Evolutionary conservation across 2,888 invertebrate species (phyloP).

Genomic region (Patella caerulea): DNA sequence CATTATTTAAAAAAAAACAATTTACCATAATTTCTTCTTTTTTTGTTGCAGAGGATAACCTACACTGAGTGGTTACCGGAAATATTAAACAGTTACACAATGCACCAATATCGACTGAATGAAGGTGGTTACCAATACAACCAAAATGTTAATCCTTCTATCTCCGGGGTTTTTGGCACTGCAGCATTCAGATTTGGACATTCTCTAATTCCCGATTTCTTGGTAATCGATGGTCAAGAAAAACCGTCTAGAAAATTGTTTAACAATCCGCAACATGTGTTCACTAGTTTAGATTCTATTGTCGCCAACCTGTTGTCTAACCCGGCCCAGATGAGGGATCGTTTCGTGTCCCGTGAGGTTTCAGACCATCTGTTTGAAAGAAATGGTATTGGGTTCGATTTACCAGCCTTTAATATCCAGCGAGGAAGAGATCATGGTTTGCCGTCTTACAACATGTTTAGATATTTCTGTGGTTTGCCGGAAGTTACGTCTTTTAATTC

Average conservation of each 20-base stretch:
- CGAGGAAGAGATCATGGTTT: conserved; percentile 21
- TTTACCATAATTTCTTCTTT: not conserved
- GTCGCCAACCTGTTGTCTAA: conserved; percentile 4
- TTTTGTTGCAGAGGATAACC: not conserved
- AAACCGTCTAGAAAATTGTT: conserved; percentile 17
- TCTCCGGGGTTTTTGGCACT: conserved; percentile 24
- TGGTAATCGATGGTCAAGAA: conserved; percentile 9
- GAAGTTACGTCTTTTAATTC: conserved; percentile 10
- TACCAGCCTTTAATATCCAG: conserved; percentile 14
- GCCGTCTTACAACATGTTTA: conserved; percentile 19
- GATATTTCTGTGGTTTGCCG: conserved; percentile 22
- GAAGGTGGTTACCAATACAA: not conserved
- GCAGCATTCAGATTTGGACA: conserved; percentile 31
- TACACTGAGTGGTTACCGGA: not conserved
- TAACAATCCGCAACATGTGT: conserved; percentile 15
- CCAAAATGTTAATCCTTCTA: conserved; percentile 5
- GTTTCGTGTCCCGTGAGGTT: conserved; percentile 1
- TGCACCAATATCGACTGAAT: not conserved
- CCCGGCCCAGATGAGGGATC: conserved; percentile 5
- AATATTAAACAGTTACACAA: not conserved
- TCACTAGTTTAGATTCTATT: conserved; percentile 12
- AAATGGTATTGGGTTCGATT: not conserved
- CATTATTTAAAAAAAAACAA: no score
- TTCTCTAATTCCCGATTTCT: conserved; percentile 19
- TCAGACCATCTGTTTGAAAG: not conserved